Evolutionary conservation across 1,140 invertebrate species (phyloP).

Genomic region (Sarcophaga peregrina): DNA sequence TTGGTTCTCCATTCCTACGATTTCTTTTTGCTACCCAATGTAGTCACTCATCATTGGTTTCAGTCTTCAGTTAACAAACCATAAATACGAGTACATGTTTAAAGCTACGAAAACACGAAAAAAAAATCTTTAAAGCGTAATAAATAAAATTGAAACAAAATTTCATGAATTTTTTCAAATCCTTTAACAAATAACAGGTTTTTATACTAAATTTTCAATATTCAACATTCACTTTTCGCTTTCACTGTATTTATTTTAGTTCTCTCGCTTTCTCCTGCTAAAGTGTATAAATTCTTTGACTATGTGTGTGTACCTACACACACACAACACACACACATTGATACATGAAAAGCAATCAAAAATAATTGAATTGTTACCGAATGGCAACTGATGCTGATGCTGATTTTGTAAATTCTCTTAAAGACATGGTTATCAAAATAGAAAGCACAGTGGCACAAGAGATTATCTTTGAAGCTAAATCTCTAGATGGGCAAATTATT

Average conservation of each 20-base stretch:
- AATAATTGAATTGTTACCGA: slow-evolving; percentile 39
- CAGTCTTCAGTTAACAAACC: slow-evolving; percentile 1
- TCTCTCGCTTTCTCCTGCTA: too few relatives aligned
- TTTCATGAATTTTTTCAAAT: too few relatives aligned
- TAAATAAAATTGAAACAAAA: too few relatives aligned
- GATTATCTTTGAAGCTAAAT: too few relatives aligned
- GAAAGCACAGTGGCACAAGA: too few relatives aligned
- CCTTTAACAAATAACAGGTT: too few relatives aligned
- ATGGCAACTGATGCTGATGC: slow-evolving; percentile 38
- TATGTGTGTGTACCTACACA: background rate
- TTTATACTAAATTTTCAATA: too few relatives aligned
- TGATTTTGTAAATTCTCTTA: slow-evolving; percentile 20
- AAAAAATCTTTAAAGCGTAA: background rate
- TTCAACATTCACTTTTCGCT: too few relatives aligned
- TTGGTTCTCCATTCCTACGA: too few relatives aligned
- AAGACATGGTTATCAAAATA: too few relatives aligned
- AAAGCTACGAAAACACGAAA: background rate
- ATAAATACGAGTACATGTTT: slow-evolving; percentile 10
- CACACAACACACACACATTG: background rate
- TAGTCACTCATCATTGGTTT: background rate
- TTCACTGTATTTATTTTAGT: too few relatives aligned
- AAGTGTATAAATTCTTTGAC: background rate
- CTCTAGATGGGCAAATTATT: too few relatives aligned
- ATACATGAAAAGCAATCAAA: slow-evolving; percentile 37
- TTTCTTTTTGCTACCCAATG: background rate